phyloP scores from a whole-genome alignment of 1,140 invertebrate genomes.

The Glossosoma conforme region DNA sequence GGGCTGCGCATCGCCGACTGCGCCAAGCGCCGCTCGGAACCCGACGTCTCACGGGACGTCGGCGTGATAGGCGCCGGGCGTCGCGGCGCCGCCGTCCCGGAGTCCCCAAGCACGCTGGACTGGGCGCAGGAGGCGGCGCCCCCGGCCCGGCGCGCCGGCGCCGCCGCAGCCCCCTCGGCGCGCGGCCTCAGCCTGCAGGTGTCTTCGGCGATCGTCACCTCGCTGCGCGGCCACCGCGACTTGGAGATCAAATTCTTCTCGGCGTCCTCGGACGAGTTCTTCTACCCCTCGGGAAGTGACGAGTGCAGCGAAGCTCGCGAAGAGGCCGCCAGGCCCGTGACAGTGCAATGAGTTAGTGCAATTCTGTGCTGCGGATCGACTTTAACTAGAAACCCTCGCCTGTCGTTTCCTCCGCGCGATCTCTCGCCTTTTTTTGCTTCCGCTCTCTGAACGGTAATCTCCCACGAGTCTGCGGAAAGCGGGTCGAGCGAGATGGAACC shows the following conservation, averaged over 20 bases:
- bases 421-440: no score
- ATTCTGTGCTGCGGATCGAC: neutral
- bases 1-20: conserved; percentile 18
- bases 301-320: no score
- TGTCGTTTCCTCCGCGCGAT: neutral
- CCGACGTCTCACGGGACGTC: conserved; percentile 44
- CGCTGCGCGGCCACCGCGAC: conserved; percentile 69
- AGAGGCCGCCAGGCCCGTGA: conserved; percentile 6
- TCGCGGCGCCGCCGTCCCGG: conserved; percentile 39
- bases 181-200: conserved; percentile 54
- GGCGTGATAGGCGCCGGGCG: conserved; percentile 51
- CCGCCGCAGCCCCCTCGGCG: conserved; percentile 24
- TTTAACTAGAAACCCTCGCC: neutral
- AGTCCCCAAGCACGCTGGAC: conserved; percentile 35
- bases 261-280: conserved; percentile 25
- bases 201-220: conserved; percentile 73
- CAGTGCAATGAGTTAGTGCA: conserved; percentile 3
- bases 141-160: conserved; percentile 17
- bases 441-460: no score
- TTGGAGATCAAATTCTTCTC: conserved; percentile 74
- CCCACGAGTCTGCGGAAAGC: no score
- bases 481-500: no score
- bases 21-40: conserved; percentile 31
- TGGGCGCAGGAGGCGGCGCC: conserved; percentile 23
- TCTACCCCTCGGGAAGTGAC: conserved; percentile 8